Percentiles rank a stretch among this genome's conserved stretches.
phyloP scores from a whole-genome alignment of 2,113 vertebrate genomes.

The Strigops habroptila region DNA sequence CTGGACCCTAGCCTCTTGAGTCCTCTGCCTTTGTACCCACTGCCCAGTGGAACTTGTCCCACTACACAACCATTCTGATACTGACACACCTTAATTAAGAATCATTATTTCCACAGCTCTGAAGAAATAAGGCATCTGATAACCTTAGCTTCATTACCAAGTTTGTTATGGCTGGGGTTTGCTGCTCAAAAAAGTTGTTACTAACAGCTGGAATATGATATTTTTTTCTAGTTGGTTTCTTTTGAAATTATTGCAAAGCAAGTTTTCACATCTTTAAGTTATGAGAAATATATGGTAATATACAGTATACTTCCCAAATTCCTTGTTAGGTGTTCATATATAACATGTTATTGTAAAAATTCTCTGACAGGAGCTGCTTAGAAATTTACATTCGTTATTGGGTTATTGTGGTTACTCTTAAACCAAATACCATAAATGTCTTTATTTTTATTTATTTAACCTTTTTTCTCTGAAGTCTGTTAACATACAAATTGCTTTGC shows the following conservation, averaged over 20 bases:
- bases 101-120: neutral
- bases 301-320: neutral
- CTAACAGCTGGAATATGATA: neutral
- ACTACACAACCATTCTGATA: neutral
- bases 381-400: neutral
- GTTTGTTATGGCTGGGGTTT: neutral
- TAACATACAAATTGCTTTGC: neutral
- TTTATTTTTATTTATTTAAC: neutral
- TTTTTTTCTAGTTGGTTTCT: neutral
- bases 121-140: neutral
- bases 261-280: neutral
- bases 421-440: neutral
- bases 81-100: neutral
- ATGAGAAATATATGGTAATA: neutral
- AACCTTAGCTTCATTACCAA: neutral
- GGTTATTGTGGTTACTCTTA: neutral
- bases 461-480: neutral
- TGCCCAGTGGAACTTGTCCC: neutral
- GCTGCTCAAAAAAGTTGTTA: neutral
- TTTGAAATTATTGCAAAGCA: neutral
- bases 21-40: neutral
- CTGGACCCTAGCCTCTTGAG: neutral
- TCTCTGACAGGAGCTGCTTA: neutral
- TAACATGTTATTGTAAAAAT: neutral
- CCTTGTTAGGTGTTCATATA: neutral